Evolutionary conservation across 2,113 vertebrate species (phyloP).

Genomic region (Microtus montanus): DNA sequence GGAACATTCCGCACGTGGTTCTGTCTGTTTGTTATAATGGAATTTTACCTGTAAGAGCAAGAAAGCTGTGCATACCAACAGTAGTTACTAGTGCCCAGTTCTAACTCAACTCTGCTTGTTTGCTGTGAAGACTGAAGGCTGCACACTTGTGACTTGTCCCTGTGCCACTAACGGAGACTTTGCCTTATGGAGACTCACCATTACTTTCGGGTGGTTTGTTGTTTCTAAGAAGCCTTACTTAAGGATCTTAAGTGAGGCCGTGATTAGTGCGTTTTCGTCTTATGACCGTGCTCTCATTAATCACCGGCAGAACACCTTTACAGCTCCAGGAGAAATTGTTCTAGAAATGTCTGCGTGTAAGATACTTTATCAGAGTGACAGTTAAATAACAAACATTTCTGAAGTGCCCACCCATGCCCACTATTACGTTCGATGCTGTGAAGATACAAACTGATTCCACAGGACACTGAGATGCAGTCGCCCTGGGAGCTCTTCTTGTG

Average conservation of each 20-base stretch:
- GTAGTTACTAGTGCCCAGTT: constrained; percentile 63
- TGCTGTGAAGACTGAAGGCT: constrained; percentile 76
- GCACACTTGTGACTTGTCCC: constrained; percentile 37
- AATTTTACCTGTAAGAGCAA: constrained; percentile 77
- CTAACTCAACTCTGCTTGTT: constrained; percentile 83
- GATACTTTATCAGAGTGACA: background rate
- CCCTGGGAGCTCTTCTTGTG: background rate
- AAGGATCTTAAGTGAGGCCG: background rate
- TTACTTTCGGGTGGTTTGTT: background rate
- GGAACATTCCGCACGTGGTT: background rate
- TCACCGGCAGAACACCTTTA: background rate
- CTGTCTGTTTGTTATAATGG: constrained; percentile 75
- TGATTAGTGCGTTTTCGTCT: background rate
- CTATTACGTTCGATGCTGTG: background rate
- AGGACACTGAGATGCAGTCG: background rate
- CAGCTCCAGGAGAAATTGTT: background rate
- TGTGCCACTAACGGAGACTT: constrained; percentile 68
- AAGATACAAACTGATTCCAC: background rate
- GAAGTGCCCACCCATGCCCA: background rate
- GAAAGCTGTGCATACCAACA: constrained; percentile 50
- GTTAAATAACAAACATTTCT: background rate
- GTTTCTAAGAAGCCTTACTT: constrained; percentile 11
- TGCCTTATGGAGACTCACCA: background rate
- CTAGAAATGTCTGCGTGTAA: background rate
- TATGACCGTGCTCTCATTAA: background rate